Percentiles rank a stretch among this genome's conserved stretches.
Conservation (phyloP, 2,888 invertebrate genomes). For the Eupelmus urozonus region DNA sequence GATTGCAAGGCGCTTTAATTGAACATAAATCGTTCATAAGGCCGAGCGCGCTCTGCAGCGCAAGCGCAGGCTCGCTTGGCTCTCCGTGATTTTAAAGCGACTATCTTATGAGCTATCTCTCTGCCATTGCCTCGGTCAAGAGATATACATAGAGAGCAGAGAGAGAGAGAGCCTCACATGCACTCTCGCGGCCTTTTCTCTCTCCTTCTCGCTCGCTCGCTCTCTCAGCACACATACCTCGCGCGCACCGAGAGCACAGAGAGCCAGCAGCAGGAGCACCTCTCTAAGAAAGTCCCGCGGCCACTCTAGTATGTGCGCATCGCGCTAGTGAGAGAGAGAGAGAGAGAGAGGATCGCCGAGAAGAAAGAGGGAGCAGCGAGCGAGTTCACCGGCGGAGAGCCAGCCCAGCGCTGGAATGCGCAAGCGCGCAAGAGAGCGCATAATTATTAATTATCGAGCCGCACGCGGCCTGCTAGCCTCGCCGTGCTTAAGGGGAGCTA, state of each 20-base stretch:
- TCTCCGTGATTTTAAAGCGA: conserved; percentile 66
- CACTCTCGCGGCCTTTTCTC: conserved; percentile 6
- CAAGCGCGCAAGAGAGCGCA: conserved; percentile 52
- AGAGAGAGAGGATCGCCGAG: conserved; percentile 31
- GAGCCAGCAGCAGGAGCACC: no score
- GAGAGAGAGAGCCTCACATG: conserved; percentile 33
- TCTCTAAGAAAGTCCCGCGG: not conserved
- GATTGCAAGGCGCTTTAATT: conserved; percentile 70
- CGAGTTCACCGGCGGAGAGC: no score
- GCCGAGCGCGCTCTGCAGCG: no score
- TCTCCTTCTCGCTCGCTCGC: not conserved
- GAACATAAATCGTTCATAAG: conserved; percentile 72
- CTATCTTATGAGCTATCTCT: conserved; percentile 70
- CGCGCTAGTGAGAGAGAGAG: conserved; percentile 11
- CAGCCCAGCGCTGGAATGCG: not conserved
- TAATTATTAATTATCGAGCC: conserved; percentile 52
- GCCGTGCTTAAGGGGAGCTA: no score
- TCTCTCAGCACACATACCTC: not conserved
- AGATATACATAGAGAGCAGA: conserved; percentile 45
- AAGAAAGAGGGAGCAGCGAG: conserved; percentile 6
- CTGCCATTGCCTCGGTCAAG: conserved; percentile 61
- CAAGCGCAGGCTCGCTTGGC: conserved; percentile 40
- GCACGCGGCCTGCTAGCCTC: not conserved
- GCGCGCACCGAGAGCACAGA: not conserved
- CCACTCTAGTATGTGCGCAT: no score